Evolutionary conservation across 2,113 vertebrate genomes (phyloP).

Genomic region (Neoarius graeffei): DNA sequence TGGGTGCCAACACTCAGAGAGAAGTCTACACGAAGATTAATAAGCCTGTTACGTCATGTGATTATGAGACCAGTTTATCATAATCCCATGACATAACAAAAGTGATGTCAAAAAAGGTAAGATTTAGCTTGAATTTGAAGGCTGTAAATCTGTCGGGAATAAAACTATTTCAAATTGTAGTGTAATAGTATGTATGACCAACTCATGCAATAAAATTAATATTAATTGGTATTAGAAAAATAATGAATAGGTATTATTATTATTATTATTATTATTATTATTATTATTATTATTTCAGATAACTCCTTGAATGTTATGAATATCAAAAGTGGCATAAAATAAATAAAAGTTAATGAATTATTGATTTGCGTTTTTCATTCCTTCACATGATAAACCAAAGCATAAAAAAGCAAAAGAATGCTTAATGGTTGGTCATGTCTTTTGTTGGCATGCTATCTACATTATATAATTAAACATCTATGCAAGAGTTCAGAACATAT

Average conservation of each 20-base stretch:
- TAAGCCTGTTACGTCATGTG: neutral
- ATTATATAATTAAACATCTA: neutral
- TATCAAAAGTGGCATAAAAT: neutral
- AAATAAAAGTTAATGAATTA: neutral
- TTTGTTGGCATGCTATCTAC: neutral
- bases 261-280: neutral
- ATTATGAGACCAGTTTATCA: neutral
- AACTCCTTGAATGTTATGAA: neutral
- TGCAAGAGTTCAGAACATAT: neutral
- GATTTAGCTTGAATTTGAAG: neutral
- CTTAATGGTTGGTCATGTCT: neutral
- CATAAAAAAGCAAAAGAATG: neutral
- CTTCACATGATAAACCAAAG: neutral
- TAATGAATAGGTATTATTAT: neutral
- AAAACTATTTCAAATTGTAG: neutral
- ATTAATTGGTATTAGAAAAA: neutral
- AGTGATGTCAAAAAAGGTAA: neutral
- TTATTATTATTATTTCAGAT: neutral
- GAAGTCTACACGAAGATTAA: neutral
- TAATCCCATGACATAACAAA: neutral
- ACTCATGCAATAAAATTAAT: neutral
- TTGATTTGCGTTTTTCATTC: neutral
- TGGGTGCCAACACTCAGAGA: neutral
- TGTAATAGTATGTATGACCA: neutral
- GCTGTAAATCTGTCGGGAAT: neutral